These are phyloP conservation scores for Platysteira castanea DNA, from an alignment of 2,113 vertebrate species.

Conservation along the genomic window DNA sequence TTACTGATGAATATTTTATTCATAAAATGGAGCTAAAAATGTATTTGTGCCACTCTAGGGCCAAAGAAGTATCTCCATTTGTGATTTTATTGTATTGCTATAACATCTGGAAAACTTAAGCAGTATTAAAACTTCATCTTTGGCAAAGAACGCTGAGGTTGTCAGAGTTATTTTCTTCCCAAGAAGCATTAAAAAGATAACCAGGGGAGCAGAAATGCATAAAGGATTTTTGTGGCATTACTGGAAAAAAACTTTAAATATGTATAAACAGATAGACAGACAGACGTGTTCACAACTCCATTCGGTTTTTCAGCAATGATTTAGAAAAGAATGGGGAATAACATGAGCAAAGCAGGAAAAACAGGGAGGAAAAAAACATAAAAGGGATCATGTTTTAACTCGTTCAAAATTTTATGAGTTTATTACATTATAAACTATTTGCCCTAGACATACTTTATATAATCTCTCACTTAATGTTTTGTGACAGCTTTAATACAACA, in stretches of 20 bases:
- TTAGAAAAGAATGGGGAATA: slow-evolving; percentile 23
- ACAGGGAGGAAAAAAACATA: neutral
- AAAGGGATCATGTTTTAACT: slow-evolving; percentile 54
- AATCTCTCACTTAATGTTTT: slow-evolving; percentile 71
- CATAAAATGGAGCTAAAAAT: slow-evolving; percentile 41
- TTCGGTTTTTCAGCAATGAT: neutral
- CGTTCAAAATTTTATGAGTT: slow-evolving; percentile 49
- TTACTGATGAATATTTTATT: slow-evolving; percentile 56
- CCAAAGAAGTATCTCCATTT: neutral
- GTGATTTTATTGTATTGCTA: neutral
- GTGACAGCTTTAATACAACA: slow-evolving; percentile 71
- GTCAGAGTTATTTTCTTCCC: neutral
- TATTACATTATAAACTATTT: slow-evolving; percentile 68
- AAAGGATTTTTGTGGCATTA: neutral
- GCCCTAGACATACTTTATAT: slow-evolving; percentile 59
- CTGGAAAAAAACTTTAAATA: neutral
- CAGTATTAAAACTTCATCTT: neutral
- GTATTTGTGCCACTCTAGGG: neutral
- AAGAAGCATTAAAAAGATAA: neutral
- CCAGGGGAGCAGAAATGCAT: neutral
- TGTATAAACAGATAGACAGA: neutral
- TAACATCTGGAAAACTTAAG: neutral
- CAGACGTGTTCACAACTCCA: neutral
- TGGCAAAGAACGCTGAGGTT: neutral
- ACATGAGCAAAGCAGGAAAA: neutral